Conservation (phyloP, 2,888 invertebrate genomes). For the Psylliodes chrysocephalus region DNA sequence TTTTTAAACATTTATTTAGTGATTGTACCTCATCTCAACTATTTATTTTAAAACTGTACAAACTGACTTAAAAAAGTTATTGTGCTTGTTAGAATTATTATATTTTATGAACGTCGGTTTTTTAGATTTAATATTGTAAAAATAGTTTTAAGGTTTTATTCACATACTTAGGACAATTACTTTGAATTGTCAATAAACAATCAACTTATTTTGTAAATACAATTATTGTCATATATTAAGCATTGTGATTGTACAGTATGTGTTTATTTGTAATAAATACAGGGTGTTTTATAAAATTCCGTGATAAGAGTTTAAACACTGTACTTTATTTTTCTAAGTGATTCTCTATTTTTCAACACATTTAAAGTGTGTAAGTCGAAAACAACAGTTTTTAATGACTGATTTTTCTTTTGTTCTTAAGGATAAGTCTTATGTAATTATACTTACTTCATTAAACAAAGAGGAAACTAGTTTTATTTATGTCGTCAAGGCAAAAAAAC, state of each 20-base stretch:
- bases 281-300: constrained; percentile 32
- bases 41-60: no score
- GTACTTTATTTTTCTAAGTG: constrained; percentile 1
- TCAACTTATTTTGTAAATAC: constrained; percentile 9
- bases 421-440: neutral
- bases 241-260: constrained; percentile 32
- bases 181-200: neutral
- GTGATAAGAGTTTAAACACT: constrained; percentile 15
- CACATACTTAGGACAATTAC: no score
- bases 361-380: neutral
- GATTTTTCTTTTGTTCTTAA: neutral
- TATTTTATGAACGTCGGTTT: no score
- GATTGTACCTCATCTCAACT: no score
- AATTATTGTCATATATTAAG: constrained; percentile 16
- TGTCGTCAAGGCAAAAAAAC: no score
- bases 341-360: neutral
- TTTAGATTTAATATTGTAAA: no score
- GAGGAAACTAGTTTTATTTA: no score
- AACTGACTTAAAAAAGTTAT: no score
- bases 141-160: no score
- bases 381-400: neutral
- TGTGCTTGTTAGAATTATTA: no score
- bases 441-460: neutral
- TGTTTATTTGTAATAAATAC: constrained; percentile 33
- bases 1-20: no score